These are phyloP conservation scores for Cecropterus lyciades DNA, from an alignment of 1,140 invertebrate species.

Conservation along the genomic window DNA sequence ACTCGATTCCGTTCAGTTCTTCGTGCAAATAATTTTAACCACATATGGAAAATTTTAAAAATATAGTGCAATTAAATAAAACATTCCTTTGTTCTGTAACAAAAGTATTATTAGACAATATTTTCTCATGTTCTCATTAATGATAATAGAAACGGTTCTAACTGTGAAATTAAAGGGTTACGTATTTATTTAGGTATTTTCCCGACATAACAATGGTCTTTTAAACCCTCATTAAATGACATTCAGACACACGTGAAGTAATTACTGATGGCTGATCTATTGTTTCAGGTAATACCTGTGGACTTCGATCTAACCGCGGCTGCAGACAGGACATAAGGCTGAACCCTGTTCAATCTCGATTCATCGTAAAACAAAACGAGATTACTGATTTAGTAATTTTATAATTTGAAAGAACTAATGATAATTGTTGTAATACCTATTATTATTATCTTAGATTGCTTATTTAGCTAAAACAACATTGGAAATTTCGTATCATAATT, in stretches of 20 bases:
- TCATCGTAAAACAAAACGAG: background rate
- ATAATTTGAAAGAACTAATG: too few relatives aligned
- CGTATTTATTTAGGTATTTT: conserved; percentile 22
- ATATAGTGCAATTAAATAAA: conserved; percentile 22
- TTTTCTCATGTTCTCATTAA: conserved; percentile 17
- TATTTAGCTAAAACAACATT: too few relatives aligned
- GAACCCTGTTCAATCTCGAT: background rate
- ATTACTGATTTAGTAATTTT: too few relatives aligned
- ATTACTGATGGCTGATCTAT: conserved; percentile 12
- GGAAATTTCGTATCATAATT: too few relatives aligned
- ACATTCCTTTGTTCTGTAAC: conserved; percentile 16
- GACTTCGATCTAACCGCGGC: background rate
- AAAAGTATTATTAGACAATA: conserved; percentile 12
- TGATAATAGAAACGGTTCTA: conserved; percentile 14
- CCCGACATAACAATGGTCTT: conserved; percentile 16
- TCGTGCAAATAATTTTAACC: background rate
- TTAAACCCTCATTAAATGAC: conserved; percentile 16
- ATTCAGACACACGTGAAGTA: conserved; percentile 13
- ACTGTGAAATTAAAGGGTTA: conserved; percentile 21
- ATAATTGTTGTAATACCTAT: too few relatives aligned
- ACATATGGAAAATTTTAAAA: conserved; percentile 11
- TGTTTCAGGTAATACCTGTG: conserved; percentile 20
- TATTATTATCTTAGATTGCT: too few relatives aligned
- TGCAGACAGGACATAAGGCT: background rate
- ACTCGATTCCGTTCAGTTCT: background rate